Percentiles rank a stretch among this genome's conserved stretches.
phyloP scores from a whole-genome alignment of 2,797 vertebrate genomes.

The Harpagifer antarcticus region DNA sequence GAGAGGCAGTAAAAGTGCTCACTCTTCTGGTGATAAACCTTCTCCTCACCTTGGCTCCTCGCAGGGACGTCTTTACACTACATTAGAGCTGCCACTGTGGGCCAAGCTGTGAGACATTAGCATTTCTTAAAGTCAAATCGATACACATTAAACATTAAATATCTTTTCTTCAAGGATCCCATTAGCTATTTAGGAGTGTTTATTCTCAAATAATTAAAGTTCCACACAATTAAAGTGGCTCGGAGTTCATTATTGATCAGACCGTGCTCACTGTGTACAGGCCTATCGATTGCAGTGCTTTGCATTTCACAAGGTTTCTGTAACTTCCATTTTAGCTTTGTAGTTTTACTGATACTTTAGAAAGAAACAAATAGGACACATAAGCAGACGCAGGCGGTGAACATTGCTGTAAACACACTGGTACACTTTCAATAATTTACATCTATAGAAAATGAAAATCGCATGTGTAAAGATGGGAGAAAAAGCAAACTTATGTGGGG shows the following conservation, averaged over 20 bases:
- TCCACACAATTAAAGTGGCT: constrained; percentile 68
- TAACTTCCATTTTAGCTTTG: constrained; percentile 51
- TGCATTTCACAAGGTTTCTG: constrained; percentile 63
- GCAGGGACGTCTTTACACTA: constrained; percentile 52
- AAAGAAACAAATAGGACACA: constrained; percentile 25
- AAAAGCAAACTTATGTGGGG: constrained; percentile 22
- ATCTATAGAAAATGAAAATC: constrained; percentile 23
- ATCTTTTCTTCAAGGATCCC: constrained; percentile 64
- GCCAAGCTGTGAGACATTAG: constrained; percentile 48
- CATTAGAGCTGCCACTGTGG: constrained; percentile 41
- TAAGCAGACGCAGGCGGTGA: constrained; percentile 25
- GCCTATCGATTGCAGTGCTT: constrained; percentile 65
- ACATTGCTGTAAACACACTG: constrained; percentile 21
- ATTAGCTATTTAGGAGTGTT: constrained; percentile 74
- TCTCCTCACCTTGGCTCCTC: constrained; percentile 55
- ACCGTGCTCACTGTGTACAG: constrained; percentile 38
- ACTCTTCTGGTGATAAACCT: constrained; percentile 51
- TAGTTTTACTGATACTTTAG: constrained; percentile 44
- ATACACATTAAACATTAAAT: constrained; percentile 68
- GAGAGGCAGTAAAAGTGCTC: constrained; percentile 53
- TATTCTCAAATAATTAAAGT: constrained; percentile 75
- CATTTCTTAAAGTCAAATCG: constrained; percentile 68
- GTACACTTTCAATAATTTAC: constrained; percentile 34
- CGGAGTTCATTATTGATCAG: constrained; percentile 78
- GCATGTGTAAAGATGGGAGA: not conserved